Percentiles rank a stretch among this genome's conserved stretches.
Evolutionary conservation across 2,888 invertebrate genomes (phyloP).

Genomic region (Belgica antarctica): DNA sequence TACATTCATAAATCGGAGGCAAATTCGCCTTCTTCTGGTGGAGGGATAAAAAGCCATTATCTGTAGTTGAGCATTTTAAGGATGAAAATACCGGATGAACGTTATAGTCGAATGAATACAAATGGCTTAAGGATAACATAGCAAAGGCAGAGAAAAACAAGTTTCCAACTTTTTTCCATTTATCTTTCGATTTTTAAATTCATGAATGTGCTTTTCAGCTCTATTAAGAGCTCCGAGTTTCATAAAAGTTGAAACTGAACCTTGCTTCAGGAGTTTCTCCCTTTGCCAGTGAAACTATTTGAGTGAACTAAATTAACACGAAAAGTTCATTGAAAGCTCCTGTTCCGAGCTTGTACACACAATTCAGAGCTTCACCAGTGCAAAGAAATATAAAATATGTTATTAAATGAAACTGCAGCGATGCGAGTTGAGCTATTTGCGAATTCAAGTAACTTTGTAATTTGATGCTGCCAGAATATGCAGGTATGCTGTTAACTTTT

Average conservation of each 20-base stretch:
- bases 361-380: too few species aligned
- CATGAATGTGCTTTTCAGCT: slow-evolving; percentile 23
- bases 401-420: too few species aligned
- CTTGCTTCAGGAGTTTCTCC: not conserved
- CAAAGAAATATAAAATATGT: too few species aligned
- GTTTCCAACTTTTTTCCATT: slow-evolving; percentile 31
- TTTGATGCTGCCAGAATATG: too few species aligned
- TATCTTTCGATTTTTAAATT: slow-evolving; percentile 28
- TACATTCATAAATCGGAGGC: slow-evolving; percentile 24
- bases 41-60: slow-evolving; percentile 24
- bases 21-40: slow-evolving; percentile 4
- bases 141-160: slow-evolving; percentile 14
- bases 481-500: not conserved
- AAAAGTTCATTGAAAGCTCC: too few species aligned
- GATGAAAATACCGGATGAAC: not conserved
- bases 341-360: too few species aligned
- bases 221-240: not conserved
- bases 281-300: too few species aligned
- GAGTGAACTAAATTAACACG: too few species aligned
- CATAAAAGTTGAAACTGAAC: not conserved
- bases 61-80: slow-evolving; percentile 1
- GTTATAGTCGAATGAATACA: slow-evolving; percentile 20
- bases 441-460: too few species aligned
- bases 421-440: too few species aligned
- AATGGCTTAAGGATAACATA: slow-evolving; percentile 30